Evolutionary conservation across 2,888 invertebrate species (phyloP).

Genomic region (Candidula unifasciata): DNA sequence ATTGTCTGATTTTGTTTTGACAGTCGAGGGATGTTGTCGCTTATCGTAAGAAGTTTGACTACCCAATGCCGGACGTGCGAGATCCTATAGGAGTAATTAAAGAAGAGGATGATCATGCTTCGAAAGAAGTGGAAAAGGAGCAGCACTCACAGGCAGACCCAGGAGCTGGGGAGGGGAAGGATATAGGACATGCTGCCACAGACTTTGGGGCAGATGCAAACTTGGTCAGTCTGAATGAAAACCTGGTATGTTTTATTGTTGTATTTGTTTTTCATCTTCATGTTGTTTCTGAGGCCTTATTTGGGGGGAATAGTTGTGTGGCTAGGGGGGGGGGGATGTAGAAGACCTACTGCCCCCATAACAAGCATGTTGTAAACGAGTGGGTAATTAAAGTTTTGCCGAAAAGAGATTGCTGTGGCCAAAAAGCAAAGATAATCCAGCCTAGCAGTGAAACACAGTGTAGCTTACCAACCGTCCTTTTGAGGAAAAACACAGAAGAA

Average conservation of each 20-base stretch:
- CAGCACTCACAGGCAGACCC: not conserved
- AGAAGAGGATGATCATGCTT: constrained; percentile 34
- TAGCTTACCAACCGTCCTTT: too few species aligned
- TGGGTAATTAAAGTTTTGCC: too few species aligned
- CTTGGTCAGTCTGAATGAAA: not conserved
- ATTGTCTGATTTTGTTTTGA: not conserved
- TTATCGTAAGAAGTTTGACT: constrained; percentile 49
- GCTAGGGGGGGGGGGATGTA: too few species aligned
- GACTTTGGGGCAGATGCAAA: constrained; percentile 23
- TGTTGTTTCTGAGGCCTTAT: too few species aligned
- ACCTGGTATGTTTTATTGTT: constrained; percentile 15
- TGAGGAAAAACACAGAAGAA: too few species aligned
- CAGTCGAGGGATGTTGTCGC: constrained; percentile 1
- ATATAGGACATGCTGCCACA: not conserved
- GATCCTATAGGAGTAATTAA: constrained; percentile 5
- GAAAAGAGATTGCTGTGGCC: too few species aligned
- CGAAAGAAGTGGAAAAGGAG: constrained; percentile 1
- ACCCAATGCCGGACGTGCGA: constrained; percentile 31
- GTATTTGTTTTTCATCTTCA: too few species aligned
- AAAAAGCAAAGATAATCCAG: too few species aligned
- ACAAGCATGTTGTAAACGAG: too few species aligned
- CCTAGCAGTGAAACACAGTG: too few species aligned
- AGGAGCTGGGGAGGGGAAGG: constrained; percentile 1
- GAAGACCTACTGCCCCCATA: too few species aligned
- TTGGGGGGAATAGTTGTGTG: too few species aligned